Percentiles rank a stretch among this genome's conserved stretches.
These are phyloP conservation scores for Ambastaia sidthimunki DNA, from an alignment of 2,797 vertebrate species.

Conservation along the genomic window DNA sequence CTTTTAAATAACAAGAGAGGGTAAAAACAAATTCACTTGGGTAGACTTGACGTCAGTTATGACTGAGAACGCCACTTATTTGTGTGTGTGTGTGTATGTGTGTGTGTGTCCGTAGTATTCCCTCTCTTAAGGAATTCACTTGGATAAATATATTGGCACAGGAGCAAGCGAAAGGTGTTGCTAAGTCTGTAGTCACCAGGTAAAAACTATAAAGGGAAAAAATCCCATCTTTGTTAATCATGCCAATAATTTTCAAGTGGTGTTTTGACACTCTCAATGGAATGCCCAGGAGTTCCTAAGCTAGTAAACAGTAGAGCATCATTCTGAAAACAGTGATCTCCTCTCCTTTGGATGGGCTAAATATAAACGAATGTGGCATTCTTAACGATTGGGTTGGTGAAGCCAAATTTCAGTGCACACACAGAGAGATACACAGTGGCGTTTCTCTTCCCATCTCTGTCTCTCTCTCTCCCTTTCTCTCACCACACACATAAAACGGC, in stretches of 20 bases:
- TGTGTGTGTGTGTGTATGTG: conserved; percentile 6
- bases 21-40: conserved; percentile 66
- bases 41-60: conserved; percentile 66
- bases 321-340: conserved; percentile 62
- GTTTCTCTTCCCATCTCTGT: conserved; percentile 46
- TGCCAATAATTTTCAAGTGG: neutral
- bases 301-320: conserved; percentile 49
- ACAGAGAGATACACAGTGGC: conserved; percentile 41
- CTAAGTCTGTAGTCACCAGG: neutral
- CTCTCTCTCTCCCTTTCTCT: conserved; percentile 43
- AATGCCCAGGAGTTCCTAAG: neutral
- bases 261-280: conserved; percentile 22
- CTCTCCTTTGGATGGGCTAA: conserved; percentile 59
- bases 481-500: conserved; percentile 54
- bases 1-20: conserved; percentile 66
- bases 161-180: neutral
- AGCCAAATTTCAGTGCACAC: conserved; percentile 61
- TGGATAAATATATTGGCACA: neutral
- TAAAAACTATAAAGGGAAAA: no score
- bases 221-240: neutral
- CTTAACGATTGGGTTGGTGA: conserved; percentile 70
- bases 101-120: neutral
- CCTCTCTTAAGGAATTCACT: conserved; percentile 22
- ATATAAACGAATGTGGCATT: conserved; percentile 71
- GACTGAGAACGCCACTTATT: conserved; percentile 65